Base-by-base conservation (phyloP, 2,888 invertebrate genomes). In the Drosophila mettleri region DNA sequence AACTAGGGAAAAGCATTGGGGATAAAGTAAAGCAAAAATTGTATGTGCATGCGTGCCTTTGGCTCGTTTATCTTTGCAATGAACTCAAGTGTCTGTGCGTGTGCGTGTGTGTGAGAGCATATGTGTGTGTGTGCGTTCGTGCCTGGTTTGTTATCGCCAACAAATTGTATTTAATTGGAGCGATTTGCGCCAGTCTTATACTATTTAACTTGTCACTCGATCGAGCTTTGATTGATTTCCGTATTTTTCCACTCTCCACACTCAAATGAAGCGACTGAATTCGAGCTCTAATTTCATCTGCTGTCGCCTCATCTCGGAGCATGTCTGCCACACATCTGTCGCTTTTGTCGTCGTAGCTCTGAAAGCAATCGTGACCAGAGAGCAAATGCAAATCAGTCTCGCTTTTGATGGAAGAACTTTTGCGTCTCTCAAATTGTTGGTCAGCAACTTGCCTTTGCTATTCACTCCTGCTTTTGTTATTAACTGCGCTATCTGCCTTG, bases 51-150 rank as follows among this genome's bases (percentile, higher is more conserved):
- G 18, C 52, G 31, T 16, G 65, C 60, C 63, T 66, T 61, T 74
- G 76, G 41, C 63, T 57, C 71, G 71, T 74, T 74, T 79, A 68
- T 74, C 68, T 76, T 67, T 66, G 33, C 49, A 49, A 54, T 33
- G 41, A 16, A 41, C 54, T 63, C 63, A 48, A 60, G 59, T 67
- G 66, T 29, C 22, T 57, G 62, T 58, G 53, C 43, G 48, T 54
- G 38, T 38, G 6, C 24, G 27, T 31, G 53, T 27, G 43, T 12
- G 58, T 16, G 24, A 2, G 43, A 5, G 24, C 1, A 24, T n/a
- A n/a, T 9, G 43, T 5, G 43, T 2, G 9, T 24, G 6, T 0
- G 38, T 62, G 52, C 59, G 59, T 60, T 49, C 39, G 64, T 66
- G 67, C 55, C 70, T 66, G 73, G 12, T 31, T 10, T 12, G 4